Evolutionary conservation across 2,888 invertebrate species (phyloP), one percentile per base, ranked within the genome.

Genomic region (Sepiola atlantica): DNA sequence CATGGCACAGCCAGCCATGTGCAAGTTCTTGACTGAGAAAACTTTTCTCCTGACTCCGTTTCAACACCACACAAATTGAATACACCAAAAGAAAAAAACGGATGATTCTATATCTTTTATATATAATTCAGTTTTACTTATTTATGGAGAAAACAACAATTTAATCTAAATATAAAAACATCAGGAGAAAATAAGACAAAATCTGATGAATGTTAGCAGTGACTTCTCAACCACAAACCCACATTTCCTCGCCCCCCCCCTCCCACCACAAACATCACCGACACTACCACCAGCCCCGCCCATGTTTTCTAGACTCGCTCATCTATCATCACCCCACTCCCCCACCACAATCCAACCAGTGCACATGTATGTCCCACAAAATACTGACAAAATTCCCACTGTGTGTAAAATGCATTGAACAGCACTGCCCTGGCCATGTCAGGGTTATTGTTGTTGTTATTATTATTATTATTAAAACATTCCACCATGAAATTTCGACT

Each of bases 361-460:
- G 92, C 92, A 92, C 92, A 55, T 45, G 45, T 92, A 92, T 92
- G 54, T 92, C 92, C 92, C 32, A 92, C 92, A n/a, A 55, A 18
- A n/a, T 77, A 54, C 14, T 92, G 32, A 92, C 54, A 18, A 91
- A 45, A 92, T 92, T 92, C 55, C 55, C 54, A 45, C 92, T 92
- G 55, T 54, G 92, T 55, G 54, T 54, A 92, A 24, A 92, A 55
- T 55, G 92, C 92, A 92, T 45, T 92, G 92, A 92, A 20, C 92
- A 92, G 92, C 55, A 55, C 55, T 92, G 92, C 54, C 45, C 92
- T 92, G 92, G 28, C 92, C 21, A 92, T 92, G 92, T 92, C 92
- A 92, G 92, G 32, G 92, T 28, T 92, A 92, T 54, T 92, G 28
- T 92, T 92, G 32, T 77, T 90, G 90, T 90, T 35, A 90, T n/a